phyloP scores from a whole-genome alignment of 2,797 vertebrate genomes.

The Liasis olivaceus region DNA sequence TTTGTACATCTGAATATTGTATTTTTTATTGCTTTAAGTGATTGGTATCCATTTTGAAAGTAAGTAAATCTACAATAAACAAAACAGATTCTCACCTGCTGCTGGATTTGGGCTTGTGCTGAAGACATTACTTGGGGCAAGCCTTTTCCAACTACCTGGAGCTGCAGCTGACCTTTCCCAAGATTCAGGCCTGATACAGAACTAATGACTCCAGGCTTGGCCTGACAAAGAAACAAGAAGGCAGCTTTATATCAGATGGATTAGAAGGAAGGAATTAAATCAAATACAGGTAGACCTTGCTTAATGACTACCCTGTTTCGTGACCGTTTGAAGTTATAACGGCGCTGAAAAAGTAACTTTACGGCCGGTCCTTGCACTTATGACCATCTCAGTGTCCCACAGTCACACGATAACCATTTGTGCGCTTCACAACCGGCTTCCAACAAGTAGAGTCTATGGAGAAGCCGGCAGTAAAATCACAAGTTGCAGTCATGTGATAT shows the following conservation, averaged over 20 bases:
- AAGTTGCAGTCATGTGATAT: no score
- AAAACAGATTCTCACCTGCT: constrained; percentile 62
- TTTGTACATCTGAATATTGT: no score
- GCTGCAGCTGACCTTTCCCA: constrained; percentile 77
- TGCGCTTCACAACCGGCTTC: no score
- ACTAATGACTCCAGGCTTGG: constrained; percentile 82
- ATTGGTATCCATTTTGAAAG: not conserved
- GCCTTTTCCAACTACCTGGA: constrained; percentile 76
- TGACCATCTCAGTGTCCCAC: not conserved
- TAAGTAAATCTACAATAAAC: not conserved
- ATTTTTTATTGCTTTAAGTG: not conserved
- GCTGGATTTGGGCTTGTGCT: constrained; percentile 70
- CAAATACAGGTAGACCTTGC: not conserved
- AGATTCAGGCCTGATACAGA: constrained; percentile 75
- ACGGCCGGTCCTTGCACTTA: not conserved
- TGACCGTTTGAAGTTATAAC: not conserved
- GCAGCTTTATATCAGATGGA: rapidly evolving
- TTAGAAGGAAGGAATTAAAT: not conserved
- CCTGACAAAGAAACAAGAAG: constrained; percentile 62
- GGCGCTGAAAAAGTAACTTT: not conserved
- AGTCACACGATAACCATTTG: not conserved
- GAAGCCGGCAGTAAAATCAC: no score
- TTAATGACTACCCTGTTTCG: not conserved
- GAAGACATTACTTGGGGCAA: constrained; percentile 73
- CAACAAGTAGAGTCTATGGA: no score